Conservation (phyloP, 2,113 vertebrate genomes). For the Mesitornis unicolor region DNA sequence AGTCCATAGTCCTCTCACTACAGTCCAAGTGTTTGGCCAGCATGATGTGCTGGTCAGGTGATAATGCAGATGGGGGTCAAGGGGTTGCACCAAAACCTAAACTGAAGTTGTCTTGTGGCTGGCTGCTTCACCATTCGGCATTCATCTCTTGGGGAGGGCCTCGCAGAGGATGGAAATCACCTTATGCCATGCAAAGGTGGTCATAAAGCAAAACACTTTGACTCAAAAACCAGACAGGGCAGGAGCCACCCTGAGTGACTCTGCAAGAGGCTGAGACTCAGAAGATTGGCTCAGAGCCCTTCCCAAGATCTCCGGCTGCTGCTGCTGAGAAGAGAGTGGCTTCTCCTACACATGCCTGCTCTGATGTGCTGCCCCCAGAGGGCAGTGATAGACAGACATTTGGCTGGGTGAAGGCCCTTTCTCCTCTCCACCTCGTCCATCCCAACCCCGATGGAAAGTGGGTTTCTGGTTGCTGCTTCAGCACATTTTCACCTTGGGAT, state of each 20-base stretch:
- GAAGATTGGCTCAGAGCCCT: background rate
- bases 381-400: accelerated
- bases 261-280: background rate
- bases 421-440: background rate
- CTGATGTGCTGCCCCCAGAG: accelerated
- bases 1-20: background rate
- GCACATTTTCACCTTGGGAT: background rate
- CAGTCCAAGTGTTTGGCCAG: background rate
- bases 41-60: background rate
- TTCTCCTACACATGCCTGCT: background rate
- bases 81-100: background rate
- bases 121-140: background rate
- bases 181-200: background rate
- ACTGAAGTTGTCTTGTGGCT: background rate
- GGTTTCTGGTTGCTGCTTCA: background rate
- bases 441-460: background rate
- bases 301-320: background rate
- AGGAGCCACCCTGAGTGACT: background rate
- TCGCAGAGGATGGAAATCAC: background rate
- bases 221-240: accelerated
- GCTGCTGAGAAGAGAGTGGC: accelerated
- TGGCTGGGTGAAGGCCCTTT: accelerated
- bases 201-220: background rate
- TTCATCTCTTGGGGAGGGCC: background rate
- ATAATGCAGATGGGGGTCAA: background rate